These are phyloP conservation scores for Actinernus sp. DNA, from an alignment of 92 coral and sea anemone species.

Conservation along the genomic window DNA sequence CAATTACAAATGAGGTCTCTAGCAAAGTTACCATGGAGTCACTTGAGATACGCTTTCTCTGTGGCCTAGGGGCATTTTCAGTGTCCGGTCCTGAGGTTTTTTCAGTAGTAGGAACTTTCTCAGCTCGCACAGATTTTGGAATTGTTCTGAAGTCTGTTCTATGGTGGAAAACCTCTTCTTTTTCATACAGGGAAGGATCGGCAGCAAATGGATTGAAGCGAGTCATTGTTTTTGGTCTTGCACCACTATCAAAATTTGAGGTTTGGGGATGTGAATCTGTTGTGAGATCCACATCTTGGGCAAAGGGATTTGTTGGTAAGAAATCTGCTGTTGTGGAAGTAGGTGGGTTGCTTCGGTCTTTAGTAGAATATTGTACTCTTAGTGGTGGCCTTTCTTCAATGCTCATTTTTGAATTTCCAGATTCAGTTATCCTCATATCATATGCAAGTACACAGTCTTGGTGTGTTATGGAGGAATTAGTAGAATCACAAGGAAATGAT, in stretches of 20 bases:
- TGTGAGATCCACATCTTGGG: too few relatives aligned
- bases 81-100: too few relatives aligned
- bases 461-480: too few relatives aligned
- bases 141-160: conserved; percentile 24
- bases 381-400: background rate
- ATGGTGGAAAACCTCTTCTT: conserved; percentile 1
- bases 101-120: conserved; percentile 24
- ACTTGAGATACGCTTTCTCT: background rate
- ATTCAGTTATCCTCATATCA: too few relatives aligned
- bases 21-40: background rate
- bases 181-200: conserved; percentile 18
- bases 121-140: conserved; percentile 35
- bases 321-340: too few relatives aligned
- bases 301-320: conserved; percentile 71
- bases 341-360: too few relatives aligned
- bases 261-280: too few relatives aligned
- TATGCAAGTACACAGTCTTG: too few relatives aligned
- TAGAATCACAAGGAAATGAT: too few relatives aligned
- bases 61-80: too few relatives aligned
- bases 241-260: too few relatives aligned
- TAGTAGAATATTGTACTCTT: background rate
- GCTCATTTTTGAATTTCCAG: background rate
- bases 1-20: background rate
- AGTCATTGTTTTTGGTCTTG: conserved; percentile 37
- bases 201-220: conserved; percentile 48